These are phyloP conservation scores for Neodontobutis hainanensis DNA, from an alignment of 2,113 vertebrate species.

Conservation along the genomic window DNA sequence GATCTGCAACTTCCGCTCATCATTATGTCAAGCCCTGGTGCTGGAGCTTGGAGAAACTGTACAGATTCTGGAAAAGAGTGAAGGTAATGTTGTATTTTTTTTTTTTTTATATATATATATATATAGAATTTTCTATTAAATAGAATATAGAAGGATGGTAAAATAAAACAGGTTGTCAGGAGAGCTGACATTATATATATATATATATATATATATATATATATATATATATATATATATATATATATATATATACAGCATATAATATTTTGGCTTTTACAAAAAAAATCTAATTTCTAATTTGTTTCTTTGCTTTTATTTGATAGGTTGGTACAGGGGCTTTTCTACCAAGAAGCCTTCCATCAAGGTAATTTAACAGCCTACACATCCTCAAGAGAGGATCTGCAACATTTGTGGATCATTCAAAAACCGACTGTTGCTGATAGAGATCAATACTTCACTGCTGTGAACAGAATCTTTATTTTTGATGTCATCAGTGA, in stretches of 20 bases:
- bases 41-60: conserved; percentile 98
- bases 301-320: conserved; percentile 29
- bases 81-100: conserved; percentile 79
- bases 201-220: no score
- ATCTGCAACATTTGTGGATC: conserved; percentile 8
- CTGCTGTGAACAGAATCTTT: conserved; percentile 42
- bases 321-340: conserved; percentile 81
- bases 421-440: conserved; percentile 20
- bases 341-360: conserved; percentile 81
- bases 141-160: no score
- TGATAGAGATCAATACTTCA: conserved; percentile 51
- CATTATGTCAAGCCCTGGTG: conserved; percentile 90
- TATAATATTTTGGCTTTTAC: no score
- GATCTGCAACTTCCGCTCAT: conserved; percentile 95
- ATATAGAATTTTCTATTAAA: no score
- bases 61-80: conserved; percentile 97
- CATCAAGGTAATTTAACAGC: conserved; percentile 71
- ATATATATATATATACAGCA: background rate
- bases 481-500: conserved; percentile 7
- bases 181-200: no score
- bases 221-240: background rate
- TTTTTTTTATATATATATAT: background rate
- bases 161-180: no score
- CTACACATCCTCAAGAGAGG: conserved; percentile 15
- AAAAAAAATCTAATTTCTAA: background rate